phyloP scores from a whole-genome alignment of 2,113 vertebrate genomes.

The Suncus etruscus region DNA sequence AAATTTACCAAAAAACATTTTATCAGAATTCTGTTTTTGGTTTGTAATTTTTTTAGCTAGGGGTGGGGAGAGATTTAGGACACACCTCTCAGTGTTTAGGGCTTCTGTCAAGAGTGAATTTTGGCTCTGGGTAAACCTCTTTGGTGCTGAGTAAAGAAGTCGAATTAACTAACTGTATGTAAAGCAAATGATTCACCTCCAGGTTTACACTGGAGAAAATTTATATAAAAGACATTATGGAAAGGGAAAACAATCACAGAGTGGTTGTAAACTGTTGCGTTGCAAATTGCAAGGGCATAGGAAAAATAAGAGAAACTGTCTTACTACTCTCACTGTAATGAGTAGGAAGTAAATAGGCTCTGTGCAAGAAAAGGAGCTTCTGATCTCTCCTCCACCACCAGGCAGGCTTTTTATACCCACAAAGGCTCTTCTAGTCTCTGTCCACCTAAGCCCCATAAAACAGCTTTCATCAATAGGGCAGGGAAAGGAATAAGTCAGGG shows the following conservation, averaged over 20 bases:
- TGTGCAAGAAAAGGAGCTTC: background rate
- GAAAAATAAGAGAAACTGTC: background rate
- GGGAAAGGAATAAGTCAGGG: background rate
- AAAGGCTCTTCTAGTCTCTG: conserved; percentile 66
- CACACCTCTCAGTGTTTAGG: no score
- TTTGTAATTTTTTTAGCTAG: no score
- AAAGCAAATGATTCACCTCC: background rate
- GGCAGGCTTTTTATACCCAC: conserved; percentile 34
- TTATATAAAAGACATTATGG: background rate
- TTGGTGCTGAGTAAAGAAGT: no score
- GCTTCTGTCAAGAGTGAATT: no score
- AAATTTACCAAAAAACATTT: background rate
- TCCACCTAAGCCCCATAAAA: conserved; percentile 49
- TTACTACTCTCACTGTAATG: background rate
- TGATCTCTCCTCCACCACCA: conserved; percentile 20
- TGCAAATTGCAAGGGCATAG: background rate
- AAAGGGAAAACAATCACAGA: background rate
- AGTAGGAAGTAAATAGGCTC: background rate
- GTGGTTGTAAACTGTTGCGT: background rate
- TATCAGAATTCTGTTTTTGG: background rate
- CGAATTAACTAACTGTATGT: background rate
- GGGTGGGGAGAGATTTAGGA: no score
- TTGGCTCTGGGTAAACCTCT: no score
- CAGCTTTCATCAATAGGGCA: background rate
- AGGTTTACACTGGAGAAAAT: background rate